Evolutionary conservation across 2,113 vertebrate species (phyloP), one percentile per base, ranked within the genome.

Genomic region (Microtus pennsylvanicus): DNA sequence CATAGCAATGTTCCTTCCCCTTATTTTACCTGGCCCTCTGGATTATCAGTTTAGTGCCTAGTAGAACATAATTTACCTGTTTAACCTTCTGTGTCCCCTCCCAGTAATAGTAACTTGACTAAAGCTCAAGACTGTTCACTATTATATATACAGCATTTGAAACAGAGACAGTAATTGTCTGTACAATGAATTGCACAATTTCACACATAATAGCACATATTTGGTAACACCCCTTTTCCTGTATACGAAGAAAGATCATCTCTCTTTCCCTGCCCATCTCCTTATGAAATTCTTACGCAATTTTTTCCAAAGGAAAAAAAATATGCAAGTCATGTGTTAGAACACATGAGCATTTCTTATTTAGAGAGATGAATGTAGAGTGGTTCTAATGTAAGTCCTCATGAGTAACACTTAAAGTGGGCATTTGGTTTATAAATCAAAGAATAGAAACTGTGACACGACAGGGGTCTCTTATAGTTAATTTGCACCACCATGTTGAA

Each of bases 161-260:
- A 80, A 58, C 13, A 58, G 16, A 45, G 38, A 0, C 7, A 91
- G 16, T 28, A 45, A 87, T 82, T 61, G 42, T 75, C 35, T 87
- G 52, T 74, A 6, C 26, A 69, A 21, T 89, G 76, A 94, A 76
- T 47, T 7, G 33, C 82, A 96, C 13, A 82, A 65, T 14, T 83
- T 89, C 26, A 47, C 30, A 97, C 50, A 78, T 45, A n/a, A 55
- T n/a, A 93, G 30, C 70, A 82, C 47, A 95, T 22, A 38, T 13
- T 67, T 35, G 78, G 61, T 72, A 81, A 50, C 3, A 42, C 3
- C 35, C 3, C n/a, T 47, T 69, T 87, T 69, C 52, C 33, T 70
- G 13, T 91, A 89, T 90, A 61, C 88, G 42, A 69, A 92, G 24
- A 35, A 42, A 50, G 80, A 7, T 61, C 50, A 83, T 14, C 72